Base-by-base conservation (phyloP, 1,140 invertebrate genomes). In the Chironomus striatipennis region DNA sequence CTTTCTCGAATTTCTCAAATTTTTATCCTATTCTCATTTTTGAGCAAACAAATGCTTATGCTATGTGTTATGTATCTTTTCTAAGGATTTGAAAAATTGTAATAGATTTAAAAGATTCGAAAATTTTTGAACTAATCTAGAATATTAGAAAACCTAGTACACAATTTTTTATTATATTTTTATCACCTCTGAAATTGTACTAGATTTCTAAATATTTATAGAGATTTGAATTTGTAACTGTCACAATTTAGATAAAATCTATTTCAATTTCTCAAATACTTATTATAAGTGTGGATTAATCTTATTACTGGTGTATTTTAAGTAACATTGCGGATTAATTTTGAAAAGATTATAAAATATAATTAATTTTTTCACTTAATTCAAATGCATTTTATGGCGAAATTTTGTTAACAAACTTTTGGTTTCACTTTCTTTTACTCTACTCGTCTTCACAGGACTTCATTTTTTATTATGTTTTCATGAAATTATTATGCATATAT, bases 361-460 rank as follows among this genome's bases (percentile, higher is more conserved):
- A 57, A 57, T 47, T 10, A 47, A 8, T 10, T 47, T 2, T 47
- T 47, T 47, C 12, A 57, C 5, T n/a, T 15, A 57, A 57, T 34
- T 34, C 24, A 57, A 57, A 57, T 57, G 47, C 47, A 57, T 57
- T 57, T 57, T 47, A 57, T 57, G 47, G 47, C 47, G 47, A 57
- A 57, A 57, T 57, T 57, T 57, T 57, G 47, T 57, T 57, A 57
- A 57, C 47, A 57, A 57, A 57, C 47, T 57, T 57, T 57, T 57
- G 47, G 47, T 57, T 57, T 57, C 12, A 57, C 47, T 57, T 57
- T n/a, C n/a, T 57, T 57, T 57, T n/a, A 57, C 47, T 57, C 47
- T 57, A 57, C 12, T 57, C 47, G 47, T 57, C 47, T 57, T 57
- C 47, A 57, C 12, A n/a, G 47, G 47, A 57, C 47, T 57, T 57